Conservation (phyloP, 92 coral and sea anemone species). For the Siderastrea radians region DNA sequence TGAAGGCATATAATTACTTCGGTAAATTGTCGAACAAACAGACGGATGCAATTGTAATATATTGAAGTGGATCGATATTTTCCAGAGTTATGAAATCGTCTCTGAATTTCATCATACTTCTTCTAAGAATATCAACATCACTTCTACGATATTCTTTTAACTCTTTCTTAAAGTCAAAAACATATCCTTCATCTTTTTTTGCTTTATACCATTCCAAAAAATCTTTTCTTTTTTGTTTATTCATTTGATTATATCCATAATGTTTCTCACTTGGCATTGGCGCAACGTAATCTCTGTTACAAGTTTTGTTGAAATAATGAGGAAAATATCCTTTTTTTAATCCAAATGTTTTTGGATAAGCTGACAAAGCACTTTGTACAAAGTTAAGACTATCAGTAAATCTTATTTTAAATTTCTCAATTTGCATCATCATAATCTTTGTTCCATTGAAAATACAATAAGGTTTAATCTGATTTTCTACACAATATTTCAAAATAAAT, state of each 20-base stretch:
- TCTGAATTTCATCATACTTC: slow-evolving; percentile 56
- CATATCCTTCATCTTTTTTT: slow-evolving; percentile 6
- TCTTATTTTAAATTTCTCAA: slow-evolving; percentile 5
- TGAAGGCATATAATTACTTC: neutral
- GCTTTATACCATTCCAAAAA: slow-evolving; percentile 45
- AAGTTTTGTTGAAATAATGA: slow-evolving; percentile 47
- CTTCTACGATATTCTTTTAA: slow-evolving; percentile 50
- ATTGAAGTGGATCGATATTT: slow-evolving; percentile 51
- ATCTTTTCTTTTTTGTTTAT: neutral
- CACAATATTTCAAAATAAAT: slow-evolving; percentile 37
- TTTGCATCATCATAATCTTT: slow-evolving; percentile 46
- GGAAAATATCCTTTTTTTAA: slow-evolving; percentile 63
- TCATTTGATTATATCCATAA: slow-evolving; percentile 66
- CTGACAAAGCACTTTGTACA: slow-evolving; percentile 12
- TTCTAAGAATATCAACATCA: slow-evolving; percentile 52
- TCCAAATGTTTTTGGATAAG: slow-evolving; percentile 67
- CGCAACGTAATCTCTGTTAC: slow-evolving; percentile 42
- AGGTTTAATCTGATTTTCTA: slow-evolving; percentile 32
- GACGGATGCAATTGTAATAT: neutral
- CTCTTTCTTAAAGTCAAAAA: slow-evolving; percentile 62
- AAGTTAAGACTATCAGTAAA: slow-evolving; percentile 61
- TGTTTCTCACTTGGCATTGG: slow-evolving; percentile 35
- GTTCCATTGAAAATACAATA: slow-evolving; percentile 49
- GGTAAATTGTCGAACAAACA: neutral
- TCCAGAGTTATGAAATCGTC: slow-evolving; percentile 22